Evolutionary conservation across 2,113 vertebrate genomes (phyloP).

Genomic region (Todiramphus chloris): DNA sequence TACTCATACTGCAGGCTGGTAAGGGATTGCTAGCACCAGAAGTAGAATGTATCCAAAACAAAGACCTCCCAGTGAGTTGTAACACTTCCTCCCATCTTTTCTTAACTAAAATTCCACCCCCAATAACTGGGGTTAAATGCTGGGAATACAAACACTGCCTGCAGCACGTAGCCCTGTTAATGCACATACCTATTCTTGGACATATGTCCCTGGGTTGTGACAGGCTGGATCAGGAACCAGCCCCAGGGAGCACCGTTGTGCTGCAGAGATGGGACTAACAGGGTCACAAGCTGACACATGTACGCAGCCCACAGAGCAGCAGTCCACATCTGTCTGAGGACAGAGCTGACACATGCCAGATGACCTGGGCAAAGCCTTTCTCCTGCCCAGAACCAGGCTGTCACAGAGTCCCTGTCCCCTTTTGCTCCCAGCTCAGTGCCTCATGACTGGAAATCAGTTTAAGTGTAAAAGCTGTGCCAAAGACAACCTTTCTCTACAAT

Average conservation of each 20-base stretch:
- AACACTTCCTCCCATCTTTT: background rate
- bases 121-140: accelerated
- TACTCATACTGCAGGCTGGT: background rate
- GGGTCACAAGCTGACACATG: accelerated
- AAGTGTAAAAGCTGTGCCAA: background rate
- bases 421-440: background rate
- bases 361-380: background rate
- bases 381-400: background rate
- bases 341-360: background rate
- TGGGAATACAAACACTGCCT: background rate
- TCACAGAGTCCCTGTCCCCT: accelerated
- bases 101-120: background rate
- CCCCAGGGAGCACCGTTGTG: background rate
- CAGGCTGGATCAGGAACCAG: background rate
- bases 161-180: background rate
- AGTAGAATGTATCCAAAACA: accelerated
- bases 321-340: background rate
- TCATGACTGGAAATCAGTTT: background rate
- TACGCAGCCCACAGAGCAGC: background rate
- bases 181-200: background rate
- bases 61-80: background rate
- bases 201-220: accelerated
- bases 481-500: background rate
- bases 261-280: background rate
- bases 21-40: background rate